phyloP scores from a whole-genome alignment of 2,113 vertebrate species.

The Lethenteron camtschaticum region DNA sequence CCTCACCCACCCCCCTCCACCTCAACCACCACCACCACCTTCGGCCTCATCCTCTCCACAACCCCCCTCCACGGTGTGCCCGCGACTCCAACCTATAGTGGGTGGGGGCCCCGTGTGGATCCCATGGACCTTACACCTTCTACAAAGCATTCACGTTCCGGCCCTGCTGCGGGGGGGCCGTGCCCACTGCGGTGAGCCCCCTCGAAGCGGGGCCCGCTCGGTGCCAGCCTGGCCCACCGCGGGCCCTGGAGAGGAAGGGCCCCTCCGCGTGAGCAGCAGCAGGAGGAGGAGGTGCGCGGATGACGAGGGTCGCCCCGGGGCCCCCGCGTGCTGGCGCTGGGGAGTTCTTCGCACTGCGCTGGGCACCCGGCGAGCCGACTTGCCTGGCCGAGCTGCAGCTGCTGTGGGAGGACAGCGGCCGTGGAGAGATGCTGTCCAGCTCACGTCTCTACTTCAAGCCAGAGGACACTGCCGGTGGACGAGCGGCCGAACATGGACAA shows the following conservation, averaged over 20 bases:
- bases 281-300: no score
- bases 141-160: slow-evolving; percentile 29
- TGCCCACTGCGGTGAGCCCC: slow-evolving; percentile 7
- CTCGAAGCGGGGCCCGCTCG: no score
- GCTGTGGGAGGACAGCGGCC: slow-evolving; percentile 35
- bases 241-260: no score
- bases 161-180: slow-evolving; percentile 13
- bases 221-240: no score
- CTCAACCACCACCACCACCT: slow-evolving; percentile 1
- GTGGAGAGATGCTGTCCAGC: slow-evolving; percentile 32
- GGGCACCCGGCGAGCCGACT: slow-evolving; percentile 27
- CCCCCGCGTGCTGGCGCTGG: slow-evolving; percentile 23
- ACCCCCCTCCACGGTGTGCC: neutral
- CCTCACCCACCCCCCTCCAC: neutral
- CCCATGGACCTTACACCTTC: slow-evolving; percentile 34
- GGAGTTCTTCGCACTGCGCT: slow-evolving; percentile 38
- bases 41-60: neutral
- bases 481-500: slow-evolving; percentile 33
- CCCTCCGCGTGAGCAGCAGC: no score
- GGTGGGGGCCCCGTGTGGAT: slow-evolving; percentile 35
- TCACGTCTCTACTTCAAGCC: slow-evolving; percentile 37
- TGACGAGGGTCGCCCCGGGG: slow-evolving; percentile 12
- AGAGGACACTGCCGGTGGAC: slow-evolving; percentile 36
- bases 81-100: slow-evolving; percentile 20
- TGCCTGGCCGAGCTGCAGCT: slow-evolving; percentile 39